phyloP scores from a whole-genome alignment of 2,113 vertebrate species.

The Hirundichthys speculiger region DNA sequence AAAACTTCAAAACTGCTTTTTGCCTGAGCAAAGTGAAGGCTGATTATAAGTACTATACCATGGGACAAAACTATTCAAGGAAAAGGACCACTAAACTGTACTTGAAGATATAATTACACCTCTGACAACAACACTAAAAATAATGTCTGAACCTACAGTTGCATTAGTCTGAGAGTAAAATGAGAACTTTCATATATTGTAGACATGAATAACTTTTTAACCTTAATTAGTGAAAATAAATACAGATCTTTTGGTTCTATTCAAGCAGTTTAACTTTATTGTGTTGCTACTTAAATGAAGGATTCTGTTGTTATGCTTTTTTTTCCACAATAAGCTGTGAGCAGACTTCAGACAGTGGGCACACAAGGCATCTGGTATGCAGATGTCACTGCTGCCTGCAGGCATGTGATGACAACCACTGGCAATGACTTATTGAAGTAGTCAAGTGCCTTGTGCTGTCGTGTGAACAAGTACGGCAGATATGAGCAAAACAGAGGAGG shows the following conservation, averaged over 20 bases:
- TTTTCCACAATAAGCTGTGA: slow-evolving; percentile 36
- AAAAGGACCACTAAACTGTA: background rate
- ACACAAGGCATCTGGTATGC: slow-evolving; percentile 66
- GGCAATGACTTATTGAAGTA: slow-evolving; percentile 49
- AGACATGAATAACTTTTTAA: background rate
- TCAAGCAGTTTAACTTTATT: slow-evolving; percentile 4
- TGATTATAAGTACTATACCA: too few relatives aligned
- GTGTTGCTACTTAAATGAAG: slow-evolving; percentile 18
- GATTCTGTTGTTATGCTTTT: slow-evolving; percentile 23
- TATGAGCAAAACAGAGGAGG: slow-evolving; percentile 13
- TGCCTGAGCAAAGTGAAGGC: too few relatives aligned
- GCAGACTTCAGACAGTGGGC: slow-evolving; percentile 52
- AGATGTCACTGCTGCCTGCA: slow-evolving; percentile 64
- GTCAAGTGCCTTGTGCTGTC: slow-evolving; percentile 47
- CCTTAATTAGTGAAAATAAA: background rate
- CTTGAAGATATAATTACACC: background rate
- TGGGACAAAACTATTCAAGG: too few relatives aligned
- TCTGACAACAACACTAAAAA: background rate
- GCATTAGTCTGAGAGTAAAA: too few relatives aligned
- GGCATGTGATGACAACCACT: slow-evolving; percentile 60
- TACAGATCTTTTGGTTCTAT: background rate
- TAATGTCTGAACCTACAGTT: background rate
- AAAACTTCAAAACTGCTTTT: too few relatives aligned
- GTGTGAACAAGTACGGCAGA: slow-evolving; percentile 44
- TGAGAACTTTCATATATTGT: too few relatives aligned